A percentile compares a stretch with the other conserved stretches of the same genome.
Evolutionary conservation across 2,113 vertebrate species (phyloP).

Genomic region (Anoplopoma fimbria): DNA sequence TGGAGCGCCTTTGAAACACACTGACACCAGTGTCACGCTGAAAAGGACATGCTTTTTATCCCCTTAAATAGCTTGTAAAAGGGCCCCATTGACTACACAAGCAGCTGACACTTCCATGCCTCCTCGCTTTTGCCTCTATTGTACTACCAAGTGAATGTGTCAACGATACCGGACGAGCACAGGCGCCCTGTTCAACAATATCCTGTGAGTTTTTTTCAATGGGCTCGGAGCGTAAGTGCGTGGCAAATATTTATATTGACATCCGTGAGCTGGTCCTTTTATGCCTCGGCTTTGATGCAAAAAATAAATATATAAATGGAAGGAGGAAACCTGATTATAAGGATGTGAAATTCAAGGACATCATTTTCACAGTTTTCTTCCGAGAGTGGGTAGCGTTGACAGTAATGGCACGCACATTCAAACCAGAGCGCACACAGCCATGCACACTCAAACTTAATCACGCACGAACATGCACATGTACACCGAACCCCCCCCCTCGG

Average conservation of each 20-base stretch:
- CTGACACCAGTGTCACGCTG: slow-evolving; percentile 71
- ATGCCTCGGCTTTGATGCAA: slow-evolving; percentile 16
- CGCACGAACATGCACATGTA: slow-evolving; percentile 41
- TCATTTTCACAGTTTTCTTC: slow-evolving; percentile 34
- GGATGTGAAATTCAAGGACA: slow-evolving; percentile 48
- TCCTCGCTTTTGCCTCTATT: slow-evolving; percentile 68
- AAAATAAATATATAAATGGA: slow-evolving; percentile 12
- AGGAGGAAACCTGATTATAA: slow-evolving; percentile 22
- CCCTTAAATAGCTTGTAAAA: slow-evolving; percentile 78
- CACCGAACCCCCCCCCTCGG: slow-evolving; percentile 1
- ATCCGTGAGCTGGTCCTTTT: slow-evolving; percentile 21
- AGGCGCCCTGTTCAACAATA: slow-evolving; percentile 45
- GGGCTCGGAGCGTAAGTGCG: neutral
- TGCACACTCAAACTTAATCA: slow-evolving; percentile 39
- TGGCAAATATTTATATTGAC: slow-evolving; percentile 56
- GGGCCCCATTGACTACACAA: slow-evolving; percentile 77
- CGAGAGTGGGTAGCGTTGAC: slow-evolving; percentile 18
- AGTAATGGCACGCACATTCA: neutral
- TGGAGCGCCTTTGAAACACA: slow-evolving; percentile 77
- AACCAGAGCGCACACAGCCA: slow-evolving; percentile 21
- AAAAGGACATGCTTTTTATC: slow-evolving; percentile 78
- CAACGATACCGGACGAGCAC: slow-evolving; percentile 56
- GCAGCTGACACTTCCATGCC: slow-evolving; percentile 62
- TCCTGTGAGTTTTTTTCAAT: slow-evolving; percentile 31
- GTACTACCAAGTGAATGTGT: slow-evolving; percentile 61